Base-by-base conservation (phyloP, 1,140 invertebrate genomes). In the Zaprionus africanus region DNA sequence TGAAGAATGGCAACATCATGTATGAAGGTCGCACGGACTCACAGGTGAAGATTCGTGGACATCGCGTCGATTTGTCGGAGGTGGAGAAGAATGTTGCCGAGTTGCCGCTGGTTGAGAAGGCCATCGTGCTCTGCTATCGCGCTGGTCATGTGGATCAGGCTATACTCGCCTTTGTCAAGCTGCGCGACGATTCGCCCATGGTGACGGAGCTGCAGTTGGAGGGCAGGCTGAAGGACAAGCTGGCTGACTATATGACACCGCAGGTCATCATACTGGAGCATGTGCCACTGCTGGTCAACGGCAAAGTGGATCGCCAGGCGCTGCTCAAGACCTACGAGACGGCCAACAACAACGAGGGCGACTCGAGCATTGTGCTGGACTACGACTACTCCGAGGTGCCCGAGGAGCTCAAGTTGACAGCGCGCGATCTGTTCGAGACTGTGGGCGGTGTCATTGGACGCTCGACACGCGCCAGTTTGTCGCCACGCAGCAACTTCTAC, bases 11-110 rank as follows among this genome's bases (percentile, higher is more conserved):
- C 1, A 93, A 94, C 17, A 85, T 97, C 31, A 82, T 97, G 49
- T 98, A 96, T 82, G 96, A 97, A 82, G 97, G 97, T 0, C 94
- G 97, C 43, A 96, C 95, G 0, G 97, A 98, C 93, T 96, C 96
- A 0, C 97, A 98, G 92, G 94, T 98, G 0, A 98, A 98, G 93
- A 96, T 98, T 12, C 93, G 97, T 63, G 97, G 97, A 13, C 96
- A 98, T 82, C 93, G 97, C 22, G 96, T 98, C 0, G 97, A 98
- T 81, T 92, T 98, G n/a, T 93, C 94, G 0, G 97, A 98, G 93
- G 95, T 98, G 7, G 96, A 98, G 80, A 95, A 95, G 56, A 95
- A 95, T 9, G 94, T 92, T 17, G 79, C 86, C 5, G 88, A 91
- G 54, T 56, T 93, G 38, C 78, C 91, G 6, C 65, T 86, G 31